Evolutionary conservation across 1,140 invertebrate species (phyloP).

Genomic region (Galleria mellonella): DNA sequence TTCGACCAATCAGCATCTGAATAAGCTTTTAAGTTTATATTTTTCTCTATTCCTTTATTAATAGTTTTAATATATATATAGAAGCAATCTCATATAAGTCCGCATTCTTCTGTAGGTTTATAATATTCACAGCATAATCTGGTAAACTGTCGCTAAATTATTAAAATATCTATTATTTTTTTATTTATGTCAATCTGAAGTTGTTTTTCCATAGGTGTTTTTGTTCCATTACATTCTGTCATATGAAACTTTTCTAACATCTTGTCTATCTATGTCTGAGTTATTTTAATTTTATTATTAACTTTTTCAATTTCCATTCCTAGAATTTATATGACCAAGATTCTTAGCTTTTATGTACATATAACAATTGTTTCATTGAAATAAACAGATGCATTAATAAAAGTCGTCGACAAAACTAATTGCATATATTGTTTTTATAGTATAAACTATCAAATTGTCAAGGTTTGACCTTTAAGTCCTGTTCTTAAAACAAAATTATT

Average conservation of each 20-base stretch:
- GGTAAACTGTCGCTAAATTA: no score
- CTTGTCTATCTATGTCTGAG: conserved; percentile 15
- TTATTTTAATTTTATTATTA: conserved; percentile 11
- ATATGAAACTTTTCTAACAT: conserved; percentile 14
- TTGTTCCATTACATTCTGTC: conserved; percentile 14
- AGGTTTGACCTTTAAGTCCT: conserved; percentile 11
- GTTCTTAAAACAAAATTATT: conserved; percentile 1
- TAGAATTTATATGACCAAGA: conserved; percentile 2
- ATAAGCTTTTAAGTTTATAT: no score
- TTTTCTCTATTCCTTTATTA: no score
- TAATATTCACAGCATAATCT: no score
- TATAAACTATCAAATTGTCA: conserved; percentile 24
- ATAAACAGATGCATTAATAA: conserved; percentile 2
- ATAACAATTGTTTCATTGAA: neutral
- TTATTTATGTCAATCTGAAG: neutral
- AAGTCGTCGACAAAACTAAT: conserved; percentile 19
- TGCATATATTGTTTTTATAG: conserved; percentile 7
- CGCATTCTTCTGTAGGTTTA: no score
- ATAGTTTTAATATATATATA: no score
- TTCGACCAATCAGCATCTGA: no score
- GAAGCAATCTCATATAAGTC: no score
- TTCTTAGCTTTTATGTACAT: conserved; percentile 2
- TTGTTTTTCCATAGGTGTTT: conserved; percentile 7
- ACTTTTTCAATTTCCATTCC: conserved; percentile 9
- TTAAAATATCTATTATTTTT: neutral